Percentiles rank a stretch among this genome's conserved stretches.
Conservation (phyloP, 2,888 invertebrate genomes). For the Cactoblastis cactorum region DNA sequence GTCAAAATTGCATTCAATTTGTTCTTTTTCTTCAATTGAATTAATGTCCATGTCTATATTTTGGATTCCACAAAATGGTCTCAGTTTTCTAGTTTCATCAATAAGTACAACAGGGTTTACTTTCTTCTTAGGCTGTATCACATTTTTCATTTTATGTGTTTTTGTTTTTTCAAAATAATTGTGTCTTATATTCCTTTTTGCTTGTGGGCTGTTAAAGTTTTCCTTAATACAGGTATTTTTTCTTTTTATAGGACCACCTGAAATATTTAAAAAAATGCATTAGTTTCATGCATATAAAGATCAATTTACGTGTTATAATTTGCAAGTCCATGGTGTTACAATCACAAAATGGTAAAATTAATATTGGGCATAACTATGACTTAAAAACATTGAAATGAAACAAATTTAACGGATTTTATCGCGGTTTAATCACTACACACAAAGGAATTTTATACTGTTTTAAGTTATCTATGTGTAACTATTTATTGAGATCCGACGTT, state of each 20-base stretch:
- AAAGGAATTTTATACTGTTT: too few species aligned
- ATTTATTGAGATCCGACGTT: too few species aligned
- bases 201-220: background rate
- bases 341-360: too few species aligned
- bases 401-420: too few species aligned
- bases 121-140: constrained; percentile 26
- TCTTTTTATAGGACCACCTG: constrained; percentile 1
- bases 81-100: constrained; percentile 46
- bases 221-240: background rate
- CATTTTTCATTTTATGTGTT: background rate
- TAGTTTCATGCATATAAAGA: background rate
- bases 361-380: too few species aligned
- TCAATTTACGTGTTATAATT: too few species aligned
- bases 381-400: too few species aligned
- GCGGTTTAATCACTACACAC: too few species aligned
- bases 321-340: too few species aligned
- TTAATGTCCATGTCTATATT: constrained; percentile 42
- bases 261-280: background rate
- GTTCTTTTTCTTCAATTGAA: constrained; percentile 27
- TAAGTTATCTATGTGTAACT: too few species aligned
- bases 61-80: constrained; percentile 72
- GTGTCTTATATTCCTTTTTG: background rate
- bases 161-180: background rate
- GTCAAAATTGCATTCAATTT: constrained; percentile 30
- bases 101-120: constrained; percentile 30